These are phyloP conservation scores for Ctenodactylus gundi DNA, from an alignment of 2,113 vertebrate species.

Conservation along the genomic window DNA sequence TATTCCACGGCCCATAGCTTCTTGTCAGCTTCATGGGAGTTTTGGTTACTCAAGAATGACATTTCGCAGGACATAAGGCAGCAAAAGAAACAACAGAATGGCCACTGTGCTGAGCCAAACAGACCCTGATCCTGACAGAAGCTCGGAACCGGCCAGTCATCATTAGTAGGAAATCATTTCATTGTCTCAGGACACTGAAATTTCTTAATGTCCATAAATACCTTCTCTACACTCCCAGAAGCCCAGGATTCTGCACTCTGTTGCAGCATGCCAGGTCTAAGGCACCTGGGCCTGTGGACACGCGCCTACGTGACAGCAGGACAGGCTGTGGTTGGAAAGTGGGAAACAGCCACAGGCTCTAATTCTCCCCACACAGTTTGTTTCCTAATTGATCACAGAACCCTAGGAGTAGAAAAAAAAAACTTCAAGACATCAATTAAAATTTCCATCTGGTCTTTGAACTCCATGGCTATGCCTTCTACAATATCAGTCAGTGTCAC, in stretches of 20 bases:
- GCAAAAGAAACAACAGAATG: conserved; percentile 17
- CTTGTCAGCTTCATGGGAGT: neutral
- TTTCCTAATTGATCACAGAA: conserved; percentile 27
- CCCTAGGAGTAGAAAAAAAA: conserved; percentile 25
- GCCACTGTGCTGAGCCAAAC: conserved; percentile 31
- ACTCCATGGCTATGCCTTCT: neutral
- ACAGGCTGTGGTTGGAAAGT: neutral
- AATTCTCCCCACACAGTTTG: neutral
- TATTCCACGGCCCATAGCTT: neutral
- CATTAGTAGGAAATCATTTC: conserved; percentile 24
- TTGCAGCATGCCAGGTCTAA: neutral
- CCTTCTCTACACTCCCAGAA: neutral
- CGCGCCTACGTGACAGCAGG: neutral
- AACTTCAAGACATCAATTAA: conserved; percentile 8
- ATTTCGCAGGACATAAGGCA: conserved; percentile 50
- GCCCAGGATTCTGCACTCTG: neutral
- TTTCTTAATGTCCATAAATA: neutral
- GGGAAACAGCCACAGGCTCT: neutral
- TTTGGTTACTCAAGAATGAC: conserved; percentile 44
- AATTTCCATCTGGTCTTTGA: neutral
- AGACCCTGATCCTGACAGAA: conserved; percentile 32
- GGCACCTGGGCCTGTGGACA: neutral
- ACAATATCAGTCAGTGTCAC: neutral
- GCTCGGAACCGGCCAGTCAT: neutral
- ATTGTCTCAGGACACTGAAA: neutral